Percentiles rank a stretch among this genome's conserved stretches.
Conservation (phyloP, 2,797 vertebrate species). For the Phylloscopus collybita region DNA sequence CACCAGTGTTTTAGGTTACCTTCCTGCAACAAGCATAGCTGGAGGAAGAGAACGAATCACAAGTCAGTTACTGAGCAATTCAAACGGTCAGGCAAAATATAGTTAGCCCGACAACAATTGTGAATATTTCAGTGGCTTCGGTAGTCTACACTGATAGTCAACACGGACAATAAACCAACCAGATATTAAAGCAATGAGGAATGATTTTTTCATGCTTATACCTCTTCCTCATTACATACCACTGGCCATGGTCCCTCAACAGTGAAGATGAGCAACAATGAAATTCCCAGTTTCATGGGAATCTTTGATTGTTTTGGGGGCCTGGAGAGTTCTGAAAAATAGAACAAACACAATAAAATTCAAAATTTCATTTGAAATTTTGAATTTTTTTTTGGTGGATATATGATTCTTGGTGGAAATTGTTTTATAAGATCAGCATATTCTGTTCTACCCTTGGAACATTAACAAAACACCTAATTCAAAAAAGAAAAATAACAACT, state of each 20-base stretch:
- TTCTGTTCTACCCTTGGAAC: not conserved
- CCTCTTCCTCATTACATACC: not conserved
- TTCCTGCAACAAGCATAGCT: not conserved
- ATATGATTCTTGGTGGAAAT: not conserved
- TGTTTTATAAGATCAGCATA: not conserved
- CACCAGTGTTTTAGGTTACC: rapidly evolving
- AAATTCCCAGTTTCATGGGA: not conserved
- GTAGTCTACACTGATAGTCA: not conserved
- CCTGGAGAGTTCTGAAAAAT: not conserved
- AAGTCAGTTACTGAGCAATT: not conserved
- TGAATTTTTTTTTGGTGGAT: not conserved
- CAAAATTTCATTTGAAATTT: not conserved
- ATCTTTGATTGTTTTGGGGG: not conserved
- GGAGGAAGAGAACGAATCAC: not conserved
- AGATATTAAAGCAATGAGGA: not conserved
- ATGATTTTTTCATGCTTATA: not conserved
- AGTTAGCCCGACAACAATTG: not conserved
- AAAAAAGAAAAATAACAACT: not conserved
- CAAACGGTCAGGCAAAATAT: not conserved
- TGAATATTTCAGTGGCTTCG: not conserved
- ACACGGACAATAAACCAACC: not conserved
- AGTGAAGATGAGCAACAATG: not conserved
- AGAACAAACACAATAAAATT: not conserved
- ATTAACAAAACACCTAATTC: not conserved
- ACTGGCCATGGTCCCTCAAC: not conserved